Percentiles rank a stretch among this genome's conserved stretches.
phyloP scores from a whole-genome alignment of 2,888 invertebrate genomes.

The Oxyteleia sp. region DNA sequence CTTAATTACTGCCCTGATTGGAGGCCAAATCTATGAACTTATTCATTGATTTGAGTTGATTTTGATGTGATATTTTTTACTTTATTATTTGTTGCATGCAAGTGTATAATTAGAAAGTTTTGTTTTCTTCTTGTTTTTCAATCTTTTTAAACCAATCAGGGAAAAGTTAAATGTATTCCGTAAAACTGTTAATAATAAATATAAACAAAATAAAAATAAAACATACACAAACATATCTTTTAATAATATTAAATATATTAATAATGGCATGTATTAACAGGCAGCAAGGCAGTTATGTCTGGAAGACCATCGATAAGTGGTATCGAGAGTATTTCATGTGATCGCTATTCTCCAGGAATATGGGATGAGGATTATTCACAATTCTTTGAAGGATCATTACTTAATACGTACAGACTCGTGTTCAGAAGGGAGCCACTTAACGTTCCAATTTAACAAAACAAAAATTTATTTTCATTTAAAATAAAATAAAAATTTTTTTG shows the following conservation, averaged over 20 bases:
- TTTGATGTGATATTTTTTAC: not conserved
- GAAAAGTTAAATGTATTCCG: slow-evolving; percentile 76
- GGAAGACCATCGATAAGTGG: slow-evolving; percentile 80
- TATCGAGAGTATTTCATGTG: slow-evolving; percentile 69
- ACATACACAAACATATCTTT: slow-evolving; percentile 78
- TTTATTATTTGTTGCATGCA: slow-evolving; percentile 31
- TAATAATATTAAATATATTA: slow-evolving; percentile 78
- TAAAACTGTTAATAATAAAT: slow-evolving; percentile 65
- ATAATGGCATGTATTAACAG: slow-evolving; percentile 79
- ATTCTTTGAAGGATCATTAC: slow-evolving; percentile 48
- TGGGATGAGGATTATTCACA: slow-evolving; percentile 69
- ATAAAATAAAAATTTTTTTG: too few relatives aligned
- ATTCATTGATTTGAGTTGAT: slow-evolving; percentile 12
- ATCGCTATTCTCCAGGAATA: slow-evolving; percentile 73
- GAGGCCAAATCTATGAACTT: slow-evolving; percentile 8
- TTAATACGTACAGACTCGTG: slow-evolving; percentile 50
- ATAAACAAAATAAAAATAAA: slow-evolving; percentile 63
- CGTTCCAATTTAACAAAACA: slow-evolving; percentile 26
- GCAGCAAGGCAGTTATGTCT: slow-evolving; percentile 86
- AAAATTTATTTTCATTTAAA: too few relatives aligned
- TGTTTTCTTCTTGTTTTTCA: too few relatives aligned
- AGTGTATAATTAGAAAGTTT: not conserved
- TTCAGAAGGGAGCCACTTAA: slow-evolving; percentile 54
- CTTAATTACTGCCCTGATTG: too few relatives aligned
- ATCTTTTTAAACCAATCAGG: slow-evolving; percentile 80